phyloP scores from a whole-genome alignment of 1,140 invertebrate genomes.

The Hesperophylax magnus region DNA sequence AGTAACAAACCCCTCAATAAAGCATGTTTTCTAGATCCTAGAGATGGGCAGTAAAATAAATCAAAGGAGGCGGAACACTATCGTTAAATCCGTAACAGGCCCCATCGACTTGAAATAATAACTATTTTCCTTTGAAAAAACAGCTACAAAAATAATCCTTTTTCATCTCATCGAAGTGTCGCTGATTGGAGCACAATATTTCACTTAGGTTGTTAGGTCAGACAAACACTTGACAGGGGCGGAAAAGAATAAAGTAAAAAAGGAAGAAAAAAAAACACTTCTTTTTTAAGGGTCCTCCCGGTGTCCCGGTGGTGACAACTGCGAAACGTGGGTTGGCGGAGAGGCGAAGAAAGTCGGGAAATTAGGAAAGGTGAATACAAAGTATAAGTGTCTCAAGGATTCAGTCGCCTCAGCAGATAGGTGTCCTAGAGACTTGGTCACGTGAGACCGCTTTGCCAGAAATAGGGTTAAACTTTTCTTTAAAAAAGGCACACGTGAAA shows the following conservation, averaged over 20 bases:
- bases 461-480: slow-evolving; percentile 5
- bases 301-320: slow-evolving; percentile 29
- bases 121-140: slow-evolving; percentile 21
- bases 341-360: slow-evolving; percentile 16
- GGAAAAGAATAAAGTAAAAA: no score
- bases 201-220: slow-evolving; percentile 22
- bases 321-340: slow-evolving; percentile 18
- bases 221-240: slow-evolving; percentile 12
- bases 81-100: slow-evolving; percentile 27
- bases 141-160: slow-evolving; percentile 3
- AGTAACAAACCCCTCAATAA: no score
- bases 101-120: slow-evolving; percentile 11
- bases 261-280: slow-evolving; percentile 12
- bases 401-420: not conserved
- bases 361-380: slow-evolving; percentile 18
- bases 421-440: not conserved
- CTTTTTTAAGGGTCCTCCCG: slow-evolving; percentile 29
- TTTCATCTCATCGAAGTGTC: not conserved
- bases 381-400: not conserved
- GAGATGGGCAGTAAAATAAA: slow-evolving; percentile 1
- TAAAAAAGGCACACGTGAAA: no score
- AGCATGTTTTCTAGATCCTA: no score
- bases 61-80: slow-evolving; percentile 3
- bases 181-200: slow-evolving; percentile 35
- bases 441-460: slow-evolving; percentile 7